Percentiles rank a stretch among this genome's conserved stretches.
phyloP scores from a whole-genome alignment of 1,140 invertebrate genomes.

The Stratiolaelaps scimitus region DNA sequence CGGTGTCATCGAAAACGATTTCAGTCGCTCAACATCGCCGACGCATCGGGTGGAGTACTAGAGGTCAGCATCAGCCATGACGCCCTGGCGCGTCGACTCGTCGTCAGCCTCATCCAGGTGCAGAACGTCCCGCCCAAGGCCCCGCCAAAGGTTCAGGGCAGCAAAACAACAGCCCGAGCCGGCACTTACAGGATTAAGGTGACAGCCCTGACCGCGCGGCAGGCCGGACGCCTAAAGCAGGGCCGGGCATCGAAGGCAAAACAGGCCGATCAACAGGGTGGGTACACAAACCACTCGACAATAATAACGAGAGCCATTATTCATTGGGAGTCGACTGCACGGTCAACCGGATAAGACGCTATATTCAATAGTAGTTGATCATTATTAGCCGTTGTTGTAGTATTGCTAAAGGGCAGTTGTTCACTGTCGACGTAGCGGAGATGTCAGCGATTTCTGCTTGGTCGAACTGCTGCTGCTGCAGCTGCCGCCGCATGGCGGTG shows the following conservation, averaged over 20 bases:
- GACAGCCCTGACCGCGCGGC: slow-evolving; percentile 1
- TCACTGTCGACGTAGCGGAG: too few species aligned
- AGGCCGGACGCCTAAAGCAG: background rate
- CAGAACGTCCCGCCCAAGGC: background rate
- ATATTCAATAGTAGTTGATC: too few species aligned
- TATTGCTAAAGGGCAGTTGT: too few species aligned
- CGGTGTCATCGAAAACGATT: too few species aligned
- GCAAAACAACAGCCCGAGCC: background rate
- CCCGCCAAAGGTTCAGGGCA: background rate
- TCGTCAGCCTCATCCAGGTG: slow-evolving; percentile 5
- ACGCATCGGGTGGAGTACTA: background rate
- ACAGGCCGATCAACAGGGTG: slow-evolving; percentile 23
- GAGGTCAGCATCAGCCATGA: slow-evolving; percentile 17
- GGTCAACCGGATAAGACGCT: too few species aligned
- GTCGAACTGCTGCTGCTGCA: too few species aligned
- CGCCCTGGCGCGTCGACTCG: slow-evolving; percentile 1
- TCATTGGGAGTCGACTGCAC: too few species aligned
- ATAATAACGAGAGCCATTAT: too few species aligned
- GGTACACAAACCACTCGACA: background rate
- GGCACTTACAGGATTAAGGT: slow-evolving; percentile 7
- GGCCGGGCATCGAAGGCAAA: background rate
- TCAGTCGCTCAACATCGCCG: too few species aligned
- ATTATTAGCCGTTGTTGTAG: too few species aligned
- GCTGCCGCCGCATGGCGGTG: too few species aligned
- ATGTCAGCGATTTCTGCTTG: too few species aligned